Conservation (phyloP, 2,113 vertebrate species). For the Phylloscopus trochilus region DNA sequence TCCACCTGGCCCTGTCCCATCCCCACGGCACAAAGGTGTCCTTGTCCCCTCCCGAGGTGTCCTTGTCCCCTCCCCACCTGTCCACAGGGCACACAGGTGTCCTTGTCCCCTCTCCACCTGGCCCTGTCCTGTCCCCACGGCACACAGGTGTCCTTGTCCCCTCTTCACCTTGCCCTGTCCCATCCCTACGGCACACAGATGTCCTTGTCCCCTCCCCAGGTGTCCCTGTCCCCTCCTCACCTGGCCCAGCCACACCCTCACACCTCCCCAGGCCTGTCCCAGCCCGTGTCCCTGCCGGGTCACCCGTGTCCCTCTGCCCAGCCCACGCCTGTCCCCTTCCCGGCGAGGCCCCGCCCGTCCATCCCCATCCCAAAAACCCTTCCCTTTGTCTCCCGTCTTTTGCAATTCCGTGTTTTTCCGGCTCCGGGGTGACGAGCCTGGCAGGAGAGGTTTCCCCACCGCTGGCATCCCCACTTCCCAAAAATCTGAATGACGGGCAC, state of each 20-base stretch:
- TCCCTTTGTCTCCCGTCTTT: background rate
- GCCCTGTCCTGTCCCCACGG: too few relatives aligned
- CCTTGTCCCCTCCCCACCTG: too few relatives aligned
- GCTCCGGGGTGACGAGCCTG: background rate
- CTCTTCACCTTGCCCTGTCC: too few relatives aligned
- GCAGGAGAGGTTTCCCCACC: background rate
- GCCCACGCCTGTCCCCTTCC: background rate
- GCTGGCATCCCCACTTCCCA: background rate
- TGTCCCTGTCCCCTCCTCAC: background rate
- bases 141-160: too few relatives aligned
- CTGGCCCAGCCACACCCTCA: fast-evolving
- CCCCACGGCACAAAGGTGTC: too few relatives aligned
- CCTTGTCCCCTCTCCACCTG: too few relatives aligned
- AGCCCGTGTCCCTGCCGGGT: fast-evolving
- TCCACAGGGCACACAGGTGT: too few relatives aligned
- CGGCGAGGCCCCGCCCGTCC: too few relatives aligned
- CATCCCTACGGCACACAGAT: too few relatives aligned
- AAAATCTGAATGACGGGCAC: background rate
- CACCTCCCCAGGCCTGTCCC: background rate
- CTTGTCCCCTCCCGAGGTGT: too few relatives aligned
- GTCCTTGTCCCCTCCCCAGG: background rate
- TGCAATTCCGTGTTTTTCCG: background rate
- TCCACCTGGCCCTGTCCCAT: too few relatives aligned
- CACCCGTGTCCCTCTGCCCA: background rate
- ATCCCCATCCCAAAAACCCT: background rate